Percentiles rank a stretch among this genome's conserved stretches.
Evolutionary conservation across 2,113 vertebrate genomes (phyloP).

Genomic region (Lontra canadensis): DNA sequence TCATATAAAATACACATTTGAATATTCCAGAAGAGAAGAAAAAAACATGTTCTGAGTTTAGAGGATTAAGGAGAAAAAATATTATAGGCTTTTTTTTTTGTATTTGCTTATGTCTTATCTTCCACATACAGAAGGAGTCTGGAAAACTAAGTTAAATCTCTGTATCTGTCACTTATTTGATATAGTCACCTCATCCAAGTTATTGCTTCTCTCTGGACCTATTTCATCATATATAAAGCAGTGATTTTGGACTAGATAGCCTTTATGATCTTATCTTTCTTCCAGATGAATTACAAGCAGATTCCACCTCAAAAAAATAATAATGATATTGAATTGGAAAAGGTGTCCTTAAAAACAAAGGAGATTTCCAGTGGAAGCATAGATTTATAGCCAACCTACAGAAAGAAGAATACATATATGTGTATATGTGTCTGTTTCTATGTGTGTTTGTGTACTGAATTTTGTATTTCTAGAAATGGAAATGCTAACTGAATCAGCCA

Average conservation of each 20-base stretch:
- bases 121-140: not conserved
- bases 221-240: not conserved
- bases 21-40: not conserved
- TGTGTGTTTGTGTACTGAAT: not conserved
- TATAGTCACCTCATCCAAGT: not conserved
- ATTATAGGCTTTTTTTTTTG: not conserved
- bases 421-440: not conserved
- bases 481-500: not conserved
- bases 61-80: not conserved
- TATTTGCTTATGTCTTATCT: not conserved
- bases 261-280: not conserved
- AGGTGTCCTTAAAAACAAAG: not conserved
- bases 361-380: not conserved
- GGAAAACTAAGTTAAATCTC: not conserved
- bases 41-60: not conserved
- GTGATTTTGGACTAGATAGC: not conserved
- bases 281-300: not conserved
- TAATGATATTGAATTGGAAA: not conserved
- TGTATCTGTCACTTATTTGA: not conserved
- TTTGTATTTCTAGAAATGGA: not conserved
- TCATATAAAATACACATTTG: not conserved
- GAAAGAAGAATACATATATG: not conserved
- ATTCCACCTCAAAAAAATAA: not conserved
- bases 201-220: not conserved
- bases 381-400: not conserved